Conservation (phyloP, 2,113 vertebrate genomes). For the Thalassoma bifasciatum region DNA sequence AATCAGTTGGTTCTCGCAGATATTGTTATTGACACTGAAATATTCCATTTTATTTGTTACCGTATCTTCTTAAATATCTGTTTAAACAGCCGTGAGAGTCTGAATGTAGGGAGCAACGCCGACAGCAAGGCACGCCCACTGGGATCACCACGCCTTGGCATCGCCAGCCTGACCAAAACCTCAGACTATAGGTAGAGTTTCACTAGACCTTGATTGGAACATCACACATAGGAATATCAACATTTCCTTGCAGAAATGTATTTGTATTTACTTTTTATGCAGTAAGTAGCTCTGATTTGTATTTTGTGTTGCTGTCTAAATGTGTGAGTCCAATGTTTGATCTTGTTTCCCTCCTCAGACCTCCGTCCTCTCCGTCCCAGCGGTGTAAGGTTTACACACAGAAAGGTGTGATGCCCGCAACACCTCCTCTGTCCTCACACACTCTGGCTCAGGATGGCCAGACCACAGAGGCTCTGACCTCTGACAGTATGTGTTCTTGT, state of each 20-base stretch:
- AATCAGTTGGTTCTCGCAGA: neutral
- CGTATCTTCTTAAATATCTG: slow-evolving; percentile 3
- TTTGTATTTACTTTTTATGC: too few species aligned
- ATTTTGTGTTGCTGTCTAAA: neutral
- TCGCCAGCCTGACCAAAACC: slow-evolving; percentile 95
- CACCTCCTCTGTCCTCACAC: slow-evolving; percentile 83
- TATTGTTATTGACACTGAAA: neutral
- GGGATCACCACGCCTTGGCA: slow-evolving; percentile 93
- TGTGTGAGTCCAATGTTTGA: neutral
- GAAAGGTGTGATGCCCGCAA: slow-evolving; percentile 91
- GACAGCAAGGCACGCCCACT: slow-evolving; percentile 88
- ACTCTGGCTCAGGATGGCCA: slow-evolving; percentile 83
- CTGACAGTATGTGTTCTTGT: slow-evolving; percentile 70
- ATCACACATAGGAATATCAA: too few species aligned
- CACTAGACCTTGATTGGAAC: too few species aligned
- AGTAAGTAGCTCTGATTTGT: neutral
- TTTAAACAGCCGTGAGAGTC: slow-evolving; percentile 60
- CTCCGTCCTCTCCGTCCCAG: slow-evolving; percentile 91
- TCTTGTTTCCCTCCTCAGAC: slow-evolving; percentile 68
- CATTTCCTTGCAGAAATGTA: too few species aligned
- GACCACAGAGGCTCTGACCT: slow-evolving; percentile 62
- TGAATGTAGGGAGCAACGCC: slow-evolving; percentile 48
- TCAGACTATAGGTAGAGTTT: slow-evolving; percentile 88
- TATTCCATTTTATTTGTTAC: neutral
- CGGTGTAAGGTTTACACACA: slow-evolving; percentile 98